These are phyloP conservation scores for Synergus umbraculus DNA, from an alignment of 2,888 invertebrate species.

Conservation along the genomic window DNA sequence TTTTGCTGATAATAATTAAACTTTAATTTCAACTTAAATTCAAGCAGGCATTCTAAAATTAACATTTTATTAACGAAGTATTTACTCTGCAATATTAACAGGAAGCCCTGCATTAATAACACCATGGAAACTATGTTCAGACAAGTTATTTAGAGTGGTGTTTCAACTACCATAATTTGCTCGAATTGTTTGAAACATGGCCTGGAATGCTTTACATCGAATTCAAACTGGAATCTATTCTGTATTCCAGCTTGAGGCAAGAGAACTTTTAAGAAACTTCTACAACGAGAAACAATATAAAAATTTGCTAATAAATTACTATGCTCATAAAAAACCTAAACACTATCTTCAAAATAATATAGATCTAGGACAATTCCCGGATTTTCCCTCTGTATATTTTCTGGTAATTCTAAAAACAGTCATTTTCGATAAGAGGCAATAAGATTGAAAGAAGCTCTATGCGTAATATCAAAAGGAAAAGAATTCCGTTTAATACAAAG, in stretches of 20 bases:
- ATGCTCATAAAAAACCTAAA: neutral
- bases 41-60: constrained; percentile 5
- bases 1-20: constrained; percentile 8
- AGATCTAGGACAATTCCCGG: too few species aligned
- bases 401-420: too few species aligned
- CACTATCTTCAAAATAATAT: neutral
- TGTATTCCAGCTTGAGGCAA: neutral
- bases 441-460: too few species aligned
- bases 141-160: constrained; percentile 9
- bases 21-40: neutral
- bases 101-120: neutral
- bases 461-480: neutral
- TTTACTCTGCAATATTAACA: constrained; percentile 12
- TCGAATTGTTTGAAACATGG: constrained; percentile 5
- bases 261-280: neutral
- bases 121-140: constrained; percentile 15
- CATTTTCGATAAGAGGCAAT: too few species aligned
- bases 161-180: constrained; percentile 29
- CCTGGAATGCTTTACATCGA: neutral
- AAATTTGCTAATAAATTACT: neutral
- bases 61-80: constrained; percentile 17
- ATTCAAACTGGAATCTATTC: neutral
- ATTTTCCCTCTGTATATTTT: too few species aligned
- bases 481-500: neutral
- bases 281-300: neutral